Evolutionary conservation across 2,113 vertebrate species (phyloP), one percentile per base, ranked within the genome.

Genomic region (Halichoeres trimaculatus): DNA sequence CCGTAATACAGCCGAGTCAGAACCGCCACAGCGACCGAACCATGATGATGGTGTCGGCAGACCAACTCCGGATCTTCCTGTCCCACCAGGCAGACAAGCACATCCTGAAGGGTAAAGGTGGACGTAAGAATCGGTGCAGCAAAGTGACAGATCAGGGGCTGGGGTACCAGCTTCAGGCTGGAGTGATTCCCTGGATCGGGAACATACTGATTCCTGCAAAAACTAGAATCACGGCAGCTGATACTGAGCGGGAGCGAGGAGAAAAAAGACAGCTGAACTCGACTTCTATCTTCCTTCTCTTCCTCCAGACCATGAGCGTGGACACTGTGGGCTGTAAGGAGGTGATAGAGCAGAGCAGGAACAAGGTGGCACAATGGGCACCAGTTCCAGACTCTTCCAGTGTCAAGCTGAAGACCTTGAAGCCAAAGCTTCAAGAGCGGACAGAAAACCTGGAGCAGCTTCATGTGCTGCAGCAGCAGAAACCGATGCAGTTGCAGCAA

Each of bases 121-220:
- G 13, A 17, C 50, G 5, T 13, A 5, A 1, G 30, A 53, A 7
- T 5, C 16, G 13, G 4, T 12, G 10, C 3, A 17, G 19, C 11
- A 14, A 1, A 10, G 4, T 10, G 10, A 58, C 41, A 0, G 41
- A n/a, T 10, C 3, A 0, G 0, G 16, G 1, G 0, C 50, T 95
- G 1, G 70, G 86, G 26, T 90, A 86, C 20, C 79, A 79, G 40
- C 94, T 98, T 2, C 88, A 95, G 36, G 54, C 91, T 34, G 96
- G 96, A 0, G 80, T 98, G 45, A 86, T 86, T 0, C 95, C 96
- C 0, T 99, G 97, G 98, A 85, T 97, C 57, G 97, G 96, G 0
- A 92, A 96, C 0, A 61, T 95, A 17, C 55, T 94, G 8, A 69
- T 96, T 45, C 91, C 72, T 0, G 53, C 35, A 0, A 41, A 2